Evolutionary conservation across 2,797 vertebrate genomes (phyloP).

Genomic region (Mus minutoides): DNA sequence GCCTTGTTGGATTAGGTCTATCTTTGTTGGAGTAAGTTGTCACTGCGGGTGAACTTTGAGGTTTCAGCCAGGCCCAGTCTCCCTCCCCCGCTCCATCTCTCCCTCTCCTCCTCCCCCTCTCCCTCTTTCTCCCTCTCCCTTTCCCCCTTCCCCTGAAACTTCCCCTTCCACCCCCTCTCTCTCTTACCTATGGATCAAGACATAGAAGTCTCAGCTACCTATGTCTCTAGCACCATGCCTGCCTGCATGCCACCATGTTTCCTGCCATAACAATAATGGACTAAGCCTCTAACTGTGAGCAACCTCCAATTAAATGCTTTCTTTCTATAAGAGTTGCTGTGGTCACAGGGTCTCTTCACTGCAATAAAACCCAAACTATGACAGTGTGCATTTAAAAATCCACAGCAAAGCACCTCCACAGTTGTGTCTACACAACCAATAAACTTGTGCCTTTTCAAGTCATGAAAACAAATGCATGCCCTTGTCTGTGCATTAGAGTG

Average conservation of each 20-base stretch:
- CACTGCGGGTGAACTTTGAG: too few species aligned
- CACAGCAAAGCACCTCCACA: not conserved
- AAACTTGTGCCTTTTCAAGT: not conserved
- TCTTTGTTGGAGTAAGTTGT: not conserved
- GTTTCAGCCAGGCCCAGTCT: not conserved
- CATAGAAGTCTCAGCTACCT: not conserved
- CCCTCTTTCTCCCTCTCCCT: not conserved
- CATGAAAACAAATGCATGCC: constrained; percentile 1
- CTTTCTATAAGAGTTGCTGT: not conserved
- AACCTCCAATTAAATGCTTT: not conserved
- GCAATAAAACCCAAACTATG: not conserved
- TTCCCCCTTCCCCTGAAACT: not conserved
- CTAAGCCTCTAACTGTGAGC: not conserved
- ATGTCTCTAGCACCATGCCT: not conserved
- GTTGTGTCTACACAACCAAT: constrained; percentile 1
- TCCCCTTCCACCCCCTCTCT: not conserved
- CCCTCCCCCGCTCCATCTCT: too few species aligned
- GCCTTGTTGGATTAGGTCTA: not conserved
- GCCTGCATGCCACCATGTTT: not conserved
- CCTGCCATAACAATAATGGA: not conserved
- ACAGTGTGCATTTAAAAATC: not conserved
- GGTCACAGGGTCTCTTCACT: not conserved
- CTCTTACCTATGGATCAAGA: too few species aligned
- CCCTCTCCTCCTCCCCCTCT: not conserved
- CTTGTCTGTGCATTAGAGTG: not conserved